Evolutionary conservation across 2,797 vertebrate genomes (phyloP), one percentile per base, ranked within the genome.

Genomic region (Acipenser ruthenus): DNA sequence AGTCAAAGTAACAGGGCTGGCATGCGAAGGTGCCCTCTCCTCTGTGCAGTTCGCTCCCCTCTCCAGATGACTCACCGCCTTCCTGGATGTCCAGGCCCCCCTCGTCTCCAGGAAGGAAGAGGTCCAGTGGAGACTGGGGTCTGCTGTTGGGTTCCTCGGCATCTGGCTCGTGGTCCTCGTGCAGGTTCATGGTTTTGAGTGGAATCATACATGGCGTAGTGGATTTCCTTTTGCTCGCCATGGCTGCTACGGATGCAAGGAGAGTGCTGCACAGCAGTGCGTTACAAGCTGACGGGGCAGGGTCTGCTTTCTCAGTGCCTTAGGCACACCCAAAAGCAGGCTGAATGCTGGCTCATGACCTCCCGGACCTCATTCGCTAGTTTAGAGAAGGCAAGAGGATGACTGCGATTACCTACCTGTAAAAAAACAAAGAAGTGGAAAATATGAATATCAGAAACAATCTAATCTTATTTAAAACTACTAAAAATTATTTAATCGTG

Each of bases 181-280:
- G 77, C 8, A 84, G 82, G 60, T 73, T 79, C 72, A 89, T 74
- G 0, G 87, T 80, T 84, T 99, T 99, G 65, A 93, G 84, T 0
- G 97, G 95, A 82, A 99, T 99, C 97, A 99, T 99, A 75, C 97
- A 99, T 3, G 97, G 97, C n/a, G 88, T 93, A 13, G 95, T 94
- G 13, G 95, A 98, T 82, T 99, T 99, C 80, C 97, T 91, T 84
- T 98, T 99, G 89, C 97, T 99, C 78, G 97, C 97, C 97, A 99
- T 99, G 63, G 58, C 69, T 75, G 69, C 69, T 64, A 73, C 69
- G 68, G 67, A 62, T 68, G 75, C 65, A 71, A 75, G 78, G 71
- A 15, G 10, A 49, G 68, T 37, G 23, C 23, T 37, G 23, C 23
- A 37, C 23, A 37, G 23, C 23, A 37, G 23, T 37, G 23, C 2